Base-by-base conservation (phyloP, 2,888 invertebrate species). In the Stomorhina lunata region DNA sequence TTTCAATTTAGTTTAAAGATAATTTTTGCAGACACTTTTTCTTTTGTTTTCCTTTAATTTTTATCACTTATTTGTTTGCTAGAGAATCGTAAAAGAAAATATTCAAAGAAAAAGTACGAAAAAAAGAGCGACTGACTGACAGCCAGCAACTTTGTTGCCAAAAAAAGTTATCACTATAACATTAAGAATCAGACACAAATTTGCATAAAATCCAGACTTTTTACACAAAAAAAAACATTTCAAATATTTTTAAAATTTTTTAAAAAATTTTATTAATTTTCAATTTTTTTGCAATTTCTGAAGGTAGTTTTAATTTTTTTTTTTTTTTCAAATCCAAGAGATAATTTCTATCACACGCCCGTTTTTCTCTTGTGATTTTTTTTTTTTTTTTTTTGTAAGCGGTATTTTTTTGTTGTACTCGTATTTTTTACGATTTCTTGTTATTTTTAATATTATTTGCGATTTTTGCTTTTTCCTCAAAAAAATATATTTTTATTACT, bases 331-430 rank as follows among this genome's bases (percentile, higher is more conserved):
- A n/a, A 32, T 34, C 34, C 20, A 40, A 20, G 22, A 55, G n/a
- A n/a, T n/a, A 55, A 69, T 61, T 32, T 17, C 6, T 73, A 81
- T 69, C 50, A 73, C 81, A 69, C 81, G 66, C 73, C 78, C 81
- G 81, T 69, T 73, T 81, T 73, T 69, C 15, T 29, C n/a, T n/a
- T 53, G 53, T 12, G n/a, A n/a, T n/a, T 53, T 25, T 22, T 25
- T 32, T 29, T 10, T 29, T 68, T 45, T 4, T 27, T 3, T 40
- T 10, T 57, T 34, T 43, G 10, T 43, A 48, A 50, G 32, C 17
- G 66, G 71, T 69, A 69, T 69, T 71, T 45, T 61, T 68, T 77
- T 72, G 27, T 43, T 61, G 48, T 43, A 34, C 63, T 53, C 55
- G 61, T 69, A 63, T 66, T 81, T 15, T 75, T 72, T 48, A n/a